A percentile compares a stretch with the other conserved stretches of the same genome.
Evolutionary conservation across 2,888 invertebrate genomes (phyloP).

Genomic region (Chamaedrilus cognettii): DNA sequence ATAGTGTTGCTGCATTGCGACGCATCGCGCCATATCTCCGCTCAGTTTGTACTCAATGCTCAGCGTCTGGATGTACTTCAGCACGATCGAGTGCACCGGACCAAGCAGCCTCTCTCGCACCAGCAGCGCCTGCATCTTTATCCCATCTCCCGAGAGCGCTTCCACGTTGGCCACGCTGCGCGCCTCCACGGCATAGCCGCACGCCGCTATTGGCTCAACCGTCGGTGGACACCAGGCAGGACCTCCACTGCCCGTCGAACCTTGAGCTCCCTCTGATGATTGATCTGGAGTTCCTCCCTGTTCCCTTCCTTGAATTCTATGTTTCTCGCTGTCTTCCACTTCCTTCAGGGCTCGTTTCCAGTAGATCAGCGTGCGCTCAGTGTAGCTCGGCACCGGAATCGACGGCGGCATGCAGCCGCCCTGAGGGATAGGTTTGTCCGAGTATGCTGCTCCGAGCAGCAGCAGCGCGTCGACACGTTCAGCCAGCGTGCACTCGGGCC

Average conservation of each 20-base stretch:
- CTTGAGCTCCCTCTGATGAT: no score
- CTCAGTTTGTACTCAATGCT: slow-evolving; percentile 90
- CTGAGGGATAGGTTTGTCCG: no score
- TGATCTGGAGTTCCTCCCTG: no score
- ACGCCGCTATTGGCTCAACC: no score
- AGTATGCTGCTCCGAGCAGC: slow-evolving; percentile 89
- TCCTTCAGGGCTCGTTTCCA: slow-evolving; percentile 92
- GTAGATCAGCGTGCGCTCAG: slow-evolving; percentile 78
- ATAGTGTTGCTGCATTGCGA: slow-evolving; percentile 95
- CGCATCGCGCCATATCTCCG: slow-evolving; percentile 85
- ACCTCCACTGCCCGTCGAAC: no score
- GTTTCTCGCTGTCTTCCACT: slow-evolving; percentile 37
- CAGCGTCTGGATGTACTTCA: slow-evolving; percentile 92
- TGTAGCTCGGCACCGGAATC: slow-evolving; percentile 88
- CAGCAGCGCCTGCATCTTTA: slow-evolving; percentile 87
- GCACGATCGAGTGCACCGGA: slow-evolving; percentile 95
- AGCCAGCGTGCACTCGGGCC: slow-evolving; percentile 66
- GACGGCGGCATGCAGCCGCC: no score
- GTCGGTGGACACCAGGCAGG: no score
- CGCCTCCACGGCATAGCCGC: no score
- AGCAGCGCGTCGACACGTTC: slow-evolving; percentile 85
- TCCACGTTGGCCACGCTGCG: slow-evolving; percentile 77
- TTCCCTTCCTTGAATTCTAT: no score
- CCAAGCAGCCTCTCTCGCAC: slow-evolving; percentile 87
- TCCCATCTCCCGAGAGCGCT: slow-evolving; percentile 85